Evolutionary conservation across 2,888 invertebrate species (phyloP).

Genomic region (Andrena haemorrhoa): DNA sequence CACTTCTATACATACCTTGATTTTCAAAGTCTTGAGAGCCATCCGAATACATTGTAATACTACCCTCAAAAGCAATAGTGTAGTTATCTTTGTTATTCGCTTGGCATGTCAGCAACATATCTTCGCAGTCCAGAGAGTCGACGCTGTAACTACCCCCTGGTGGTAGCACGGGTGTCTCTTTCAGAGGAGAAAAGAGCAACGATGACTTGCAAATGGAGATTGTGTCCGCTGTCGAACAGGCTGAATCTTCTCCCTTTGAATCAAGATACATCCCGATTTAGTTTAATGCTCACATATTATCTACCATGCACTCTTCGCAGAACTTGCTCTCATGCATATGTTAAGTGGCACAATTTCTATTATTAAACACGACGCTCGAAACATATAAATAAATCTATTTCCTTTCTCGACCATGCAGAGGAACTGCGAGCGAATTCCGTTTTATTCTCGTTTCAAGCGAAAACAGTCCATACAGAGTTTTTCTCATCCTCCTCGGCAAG

Average conservation of each 20-base stretch:
- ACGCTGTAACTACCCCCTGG: conserved; percentile 92
- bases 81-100: conserved; percentile 96
- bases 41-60: conserved; percentile 93
- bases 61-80: conserved; percentile 97
- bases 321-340: conserved; percentile 51
- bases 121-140: conserved; percentile 96
- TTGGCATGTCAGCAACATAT: conserved; percentile 95
- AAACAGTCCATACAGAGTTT: conserved; percentile 21
- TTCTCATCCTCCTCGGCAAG: conserved; percentile 7
- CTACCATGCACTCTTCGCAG: conserved; percentile 42
- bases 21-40: conserved; percentile 85
- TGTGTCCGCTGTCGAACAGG: conserved; percentile 89
- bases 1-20: conserved; percentile 81
- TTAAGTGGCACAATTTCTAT: conserved; percentile 22
- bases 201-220: conserved; percentile 97
- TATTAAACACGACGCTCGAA: conserved; percentile 25
- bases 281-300: neutral
- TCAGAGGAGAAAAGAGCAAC: conserved; percentile 95
- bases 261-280: conserved; percentile 26
- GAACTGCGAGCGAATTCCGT: conserved; percentile 45
- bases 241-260: conserved; percentile 90
- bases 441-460: conserved; percentile 38
- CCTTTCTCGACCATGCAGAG: conserved; percentile 52
- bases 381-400: conserved; percentile 20
- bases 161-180: conserved; percentile 90